Evolutionary conservation across 2,797 vertebrate genomes (phyloP), one percentile per base, ranked within the genome.

Genomic region (Phaenicophaeus curvirostris): DNA sequence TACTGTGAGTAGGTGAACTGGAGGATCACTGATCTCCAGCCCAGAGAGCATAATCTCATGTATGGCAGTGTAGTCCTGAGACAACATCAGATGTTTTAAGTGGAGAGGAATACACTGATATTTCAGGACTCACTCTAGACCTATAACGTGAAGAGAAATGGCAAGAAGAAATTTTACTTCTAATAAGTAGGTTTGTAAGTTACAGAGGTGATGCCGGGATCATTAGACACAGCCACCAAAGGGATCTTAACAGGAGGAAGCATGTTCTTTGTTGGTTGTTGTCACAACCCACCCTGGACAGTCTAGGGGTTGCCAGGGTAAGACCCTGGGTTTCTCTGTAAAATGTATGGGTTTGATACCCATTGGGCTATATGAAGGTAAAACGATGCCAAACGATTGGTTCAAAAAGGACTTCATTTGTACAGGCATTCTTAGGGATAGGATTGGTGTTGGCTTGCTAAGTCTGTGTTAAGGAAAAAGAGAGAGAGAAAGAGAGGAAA

Each of bases 1-100:
- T 12, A 10, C 25, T 30, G 63, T 13, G 10, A 0, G 0, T 18
- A 41, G 17, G 17, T 39, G 72, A 6, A 11, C 27, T 30, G 41
- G 41, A 48, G 15, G 31, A 37, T 53, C 6, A 1, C 5, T 20
- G 53, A 5, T 17, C 33, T 55, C 50, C 31, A 35, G 71, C 11
- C 46, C 5, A 6, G 31, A 51, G 35, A 78, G 31, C 35, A 5
- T 7, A 1, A 18, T n/a, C 25, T 15, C 15, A 8, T 33, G 8
- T 35, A 15, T 13, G 48, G 61, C 67, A 37, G 8, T 3, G 3
- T 1, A 4, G 24, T 11, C 35, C 2, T 4, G 39, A 48, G 15
- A 53, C 18, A 55, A 44, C 19, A 23, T 30, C 21, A 14, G 14
- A 2, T 35, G 8, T 13, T 68, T 8, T 16, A 33, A n/a, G 15